Percentiles rank a stretch among this genome's conserved stretches.
phyloP scores from a whole-genome alignment of 2,797 vertebrate species.

The Sebastes vulpes region DNA sequence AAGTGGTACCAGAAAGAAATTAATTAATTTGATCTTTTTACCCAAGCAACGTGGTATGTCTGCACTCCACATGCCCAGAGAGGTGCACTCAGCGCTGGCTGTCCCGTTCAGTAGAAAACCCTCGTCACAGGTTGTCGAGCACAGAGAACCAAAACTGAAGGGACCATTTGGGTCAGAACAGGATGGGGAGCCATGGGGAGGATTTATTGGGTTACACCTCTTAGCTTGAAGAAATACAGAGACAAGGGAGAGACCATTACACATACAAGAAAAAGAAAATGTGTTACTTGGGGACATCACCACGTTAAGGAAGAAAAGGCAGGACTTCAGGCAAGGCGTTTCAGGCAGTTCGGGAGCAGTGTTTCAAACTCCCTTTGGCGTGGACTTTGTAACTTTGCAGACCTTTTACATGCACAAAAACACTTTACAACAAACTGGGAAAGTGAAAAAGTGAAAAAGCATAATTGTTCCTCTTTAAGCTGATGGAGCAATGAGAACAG shows the following conservation, averaged over 20 bases:
- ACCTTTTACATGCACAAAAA: too few species aligned
- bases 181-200: constrained; percentile 28
- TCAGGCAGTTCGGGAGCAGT: too few species aligned
- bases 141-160: constrained; percentile 71
- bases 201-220: constrained; percentile 15
- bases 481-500: background rate
- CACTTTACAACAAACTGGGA: too few species aligned
- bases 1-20: background rate
- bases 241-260: background rate
- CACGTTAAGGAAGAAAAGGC: too few species aligned
- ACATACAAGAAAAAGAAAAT: background rate
- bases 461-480: background rate
- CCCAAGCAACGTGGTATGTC: constrained; percentile 20
- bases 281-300: too few species aligned
- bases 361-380: too few species aligned
- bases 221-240: constrained; percentile 26
- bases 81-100: constrained; percentile 45
- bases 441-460: fast-evolving
- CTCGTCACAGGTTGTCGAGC: constrained; percentile 53
- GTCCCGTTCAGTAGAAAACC: constrained; percentile 68
- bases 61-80: constrained; percentile 48
- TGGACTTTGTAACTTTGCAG: too few species aligned
- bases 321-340: too few species aligned
- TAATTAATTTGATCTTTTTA: background rate
- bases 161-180: constrained; percentile 55